A percentile compares a stretch with the other conserved stretches of the same genome.
Conservation (phyloP, 2,888 invertebrate species). For the Dastarcus helophoroides region DNA sequence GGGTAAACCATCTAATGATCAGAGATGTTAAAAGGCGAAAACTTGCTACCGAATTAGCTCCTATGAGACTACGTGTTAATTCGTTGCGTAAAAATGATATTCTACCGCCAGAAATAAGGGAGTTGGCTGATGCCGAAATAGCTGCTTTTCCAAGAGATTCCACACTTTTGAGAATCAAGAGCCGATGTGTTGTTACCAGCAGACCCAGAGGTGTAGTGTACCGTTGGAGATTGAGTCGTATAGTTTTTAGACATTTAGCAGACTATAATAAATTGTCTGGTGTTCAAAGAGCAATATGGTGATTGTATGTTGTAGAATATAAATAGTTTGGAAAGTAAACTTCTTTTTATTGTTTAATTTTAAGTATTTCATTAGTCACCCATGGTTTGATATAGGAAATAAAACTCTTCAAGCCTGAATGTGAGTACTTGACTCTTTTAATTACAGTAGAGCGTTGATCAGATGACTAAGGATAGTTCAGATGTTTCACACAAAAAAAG, state of each 20-base stretch:
- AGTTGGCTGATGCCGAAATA: constrained; percentile 66
- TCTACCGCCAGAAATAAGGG: constrained; percentile 69
- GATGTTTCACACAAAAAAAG: too few relatives aligned
- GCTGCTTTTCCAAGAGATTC: constrained; percentile 65
- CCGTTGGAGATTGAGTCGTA: constrained; percentile 80
- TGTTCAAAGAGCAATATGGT: constrained; percentile 92
- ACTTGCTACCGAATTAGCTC: constrained; percentile 60
- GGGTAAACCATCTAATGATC: constrained; percentile 74
- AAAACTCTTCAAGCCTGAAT: too few relatives aligned
- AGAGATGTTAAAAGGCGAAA: constrained; percentile 76
- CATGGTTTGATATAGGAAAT: too few relatives aligned
- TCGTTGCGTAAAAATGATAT: constrained; percentile 76
- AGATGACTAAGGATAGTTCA: too few relatives aligned
- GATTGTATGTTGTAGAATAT: too few relatives aligned
- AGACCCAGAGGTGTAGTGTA: constrained; percentile 68
- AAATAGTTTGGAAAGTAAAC: too few relatives aligned
- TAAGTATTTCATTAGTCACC: too few relatives aligned
- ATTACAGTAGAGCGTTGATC: too few relatives aligned
- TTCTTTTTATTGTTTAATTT: too few relatives aligned
- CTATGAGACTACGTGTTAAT: constrained; percentile 68
- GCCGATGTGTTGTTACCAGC: constrained; percentile 83
- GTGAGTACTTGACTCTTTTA: too few relatives aligned
- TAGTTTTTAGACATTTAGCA: constrained; percentile 80
- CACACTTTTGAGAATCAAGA: constrained; percentile 49
- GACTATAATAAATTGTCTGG: constrained; percentile 91